Evolutionary conservation across 2,797 vertebrate species (phyloP).

Genomic region (Notamacropus eugenii): DNA sequence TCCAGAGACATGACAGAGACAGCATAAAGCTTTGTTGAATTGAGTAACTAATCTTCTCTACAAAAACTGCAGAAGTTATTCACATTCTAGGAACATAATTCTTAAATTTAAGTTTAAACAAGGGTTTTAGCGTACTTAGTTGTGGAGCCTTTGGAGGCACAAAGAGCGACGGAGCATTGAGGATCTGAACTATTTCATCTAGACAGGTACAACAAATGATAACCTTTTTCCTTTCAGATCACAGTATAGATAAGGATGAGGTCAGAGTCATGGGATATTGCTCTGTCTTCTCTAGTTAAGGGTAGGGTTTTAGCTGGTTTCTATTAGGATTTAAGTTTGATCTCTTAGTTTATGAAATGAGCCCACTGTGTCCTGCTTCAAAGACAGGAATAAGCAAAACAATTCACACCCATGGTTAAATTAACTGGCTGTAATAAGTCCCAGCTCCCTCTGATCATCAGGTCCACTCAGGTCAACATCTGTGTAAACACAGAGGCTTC

Average conservation of each 20-base stretch:
- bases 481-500: conserved; percentile 55
- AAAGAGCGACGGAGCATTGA: not conserved
- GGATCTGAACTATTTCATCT: not conserved
- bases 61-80: not conserved
- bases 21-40: not conserved
- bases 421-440: conserved; percentile 53
- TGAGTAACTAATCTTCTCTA: not conserved
- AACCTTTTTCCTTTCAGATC: not conserved
- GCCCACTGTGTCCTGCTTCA: conserved; percentile 41
- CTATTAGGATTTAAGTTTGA: not conserved
- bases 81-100: not conserved
- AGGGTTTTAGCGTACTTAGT: not conserved
- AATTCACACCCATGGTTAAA: conserved; percentile 35
- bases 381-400: conserved; percentile 55
- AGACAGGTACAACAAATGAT: not conserved
- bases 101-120: not conserved
- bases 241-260: not conserved
- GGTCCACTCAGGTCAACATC: conserved; percentile 24
- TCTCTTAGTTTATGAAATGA: conserved; percentile 19
- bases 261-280: not conserved
- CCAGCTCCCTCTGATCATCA: conserved; percentile 23
- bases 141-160: not conserved
- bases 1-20: not conserved
- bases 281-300: conserved; percentile 41
- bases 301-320: conserved; percentile 27